A percentile compares a stretch with the other conserved stretches of the same genome.
These are phyloP conservation scores for Phasianus colchicus DNA, from an alignment of 2,113 vertebrate species.

Conservation along the genomic window DNA sequence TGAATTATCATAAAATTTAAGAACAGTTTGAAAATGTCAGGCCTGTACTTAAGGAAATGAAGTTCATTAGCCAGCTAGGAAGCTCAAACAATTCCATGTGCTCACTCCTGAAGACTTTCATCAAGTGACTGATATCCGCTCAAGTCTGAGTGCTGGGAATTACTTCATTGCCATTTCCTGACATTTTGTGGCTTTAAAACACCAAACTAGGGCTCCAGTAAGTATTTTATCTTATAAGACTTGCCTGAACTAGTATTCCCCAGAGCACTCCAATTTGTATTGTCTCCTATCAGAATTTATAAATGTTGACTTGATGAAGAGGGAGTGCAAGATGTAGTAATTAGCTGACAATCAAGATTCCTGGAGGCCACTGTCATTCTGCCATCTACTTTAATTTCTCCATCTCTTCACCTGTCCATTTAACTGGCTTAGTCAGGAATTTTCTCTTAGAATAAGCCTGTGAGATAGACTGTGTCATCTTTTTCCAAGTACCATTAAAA, in stretches of 20 bases:
- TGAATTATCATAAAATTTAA: neutral
- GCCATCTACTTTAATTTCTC: neutral
- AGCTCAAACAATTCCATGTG: neutral
- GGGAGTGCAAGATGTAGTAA: neutral
- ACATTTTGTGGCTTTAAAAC: neutral
- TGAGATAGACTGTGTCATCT: neutral
- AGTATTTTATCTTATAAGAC: neutral
- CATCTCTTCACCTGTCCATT: neutral
- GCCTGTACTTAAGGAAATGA: neutral
- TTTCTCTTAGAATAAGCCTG: neutral
- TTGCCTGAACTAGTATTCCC: neutral
- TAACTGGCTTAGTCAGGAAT: neutral
- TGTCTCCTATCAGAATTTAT: neutral
- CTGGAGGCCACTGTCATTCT: neutral
- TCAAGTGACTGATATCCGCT: neutral
- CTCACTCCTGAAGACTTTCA: rapidly evolving
- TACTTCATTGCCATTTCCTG: neutral
- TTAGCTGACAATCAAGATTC: neutral
- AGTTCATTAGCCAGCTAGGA: neutral
- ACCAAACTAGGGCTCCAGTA: neutral
- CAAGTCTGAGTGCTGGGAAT: rapidly evolving
- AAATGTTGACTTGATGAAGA: neutral
- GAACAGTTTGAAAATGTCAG: neutral
- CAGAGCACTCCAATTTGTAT: rapidly evolving
- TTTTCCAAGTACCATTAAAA: constrained; percentile 10